Conservation (phyloP, 2,797 vertebrate species). For the Rhinichthys osculus region DNA sequence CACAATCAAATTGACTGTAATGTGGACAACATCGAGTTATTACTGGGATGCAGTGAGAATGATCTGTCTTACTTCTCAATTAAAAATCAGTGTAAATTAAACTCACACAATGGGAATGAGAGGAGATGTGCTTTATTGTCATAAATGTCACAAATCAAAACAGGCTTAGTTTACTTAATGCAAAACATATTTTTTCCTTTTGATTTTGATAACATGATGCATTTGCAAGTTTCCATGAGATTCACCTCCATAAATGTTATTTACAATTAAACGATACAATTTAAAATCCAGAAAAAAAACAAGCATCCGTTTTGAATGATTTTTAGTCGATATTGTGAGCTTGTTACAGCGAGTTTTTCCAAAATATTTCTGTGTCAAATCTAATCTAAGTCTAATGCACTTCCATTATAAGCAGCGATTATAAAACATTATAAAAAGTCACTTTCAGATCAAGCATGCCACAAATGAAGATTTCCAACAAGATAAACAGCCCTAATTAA, state of each 20-base stretch:
- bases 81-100: not conserved
- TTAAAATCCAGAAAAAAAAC: too few relatives aligned
- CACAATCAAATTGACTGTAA: not conserved
- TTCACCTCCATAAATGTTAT: too few relatives aligned
- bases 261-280: too few relatives aligned
- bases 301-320: not conserved
- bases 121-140: not conserved
- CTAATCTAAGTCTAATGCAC: not conserved
- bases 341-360: not conserved
- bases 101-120: not conserved
- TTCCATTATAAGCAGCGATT: not conserved
- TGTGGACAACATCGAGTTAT: not conserved
- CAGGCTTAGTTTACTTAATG: too few relatives aligned
- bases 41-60: not conserved
- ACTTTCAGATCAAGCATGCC: not conserved
- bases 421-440: not conserved
- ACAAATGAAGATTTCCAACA: not conserved
- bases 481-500: conserved; percentile 27
- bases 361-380: not conserved
- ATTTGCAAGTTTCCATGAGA: too few relatives aligned
- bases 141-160: not conserved
- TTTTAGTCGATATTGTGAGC: too few relatives aligned
- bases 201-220: not conserved
- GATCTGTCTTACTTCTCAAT: not conserved
- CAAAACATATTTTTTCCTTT: not conserved